Conservation (phyloP, 1,140 invertebrate genomes). For the Drosophila arawakana region DNA sequence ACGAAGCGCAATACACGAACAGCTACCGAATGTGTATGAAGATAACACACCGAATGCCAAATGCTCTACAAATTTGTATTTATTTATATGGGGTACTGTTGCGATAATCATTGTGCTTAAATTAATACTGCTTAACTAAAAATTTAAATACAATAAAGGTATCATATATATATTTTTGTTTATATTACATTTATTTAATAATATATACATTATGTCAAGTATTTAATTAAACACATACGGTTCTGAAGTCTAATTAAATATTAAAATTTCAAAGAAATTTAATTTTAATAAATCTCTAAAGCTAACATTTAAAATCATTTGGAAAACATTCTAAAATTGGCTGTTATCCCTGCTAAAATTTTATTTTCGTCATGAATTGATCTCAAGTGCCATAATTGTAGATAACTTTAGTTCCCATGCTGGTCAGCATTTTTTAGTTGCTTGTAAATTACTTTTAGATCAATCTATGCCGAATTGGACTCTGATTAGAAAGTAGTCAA, state of each 20-base stretch:
- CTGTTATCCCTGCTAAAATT: neutral
- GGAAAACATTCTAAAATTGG: neutral
- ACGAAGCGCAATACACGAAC: slow-evolving; percentile 12
- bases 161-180: too few species aligned
- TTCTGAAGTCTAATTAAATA: too few species aligned
- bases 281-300: neutral
- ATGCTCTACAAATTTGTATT: neutral
- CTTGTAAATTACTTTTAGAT: neutral
- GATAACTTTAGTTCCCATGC: slow-evolving; percentile 2
- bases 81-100: too few species aligned
- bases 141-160: too few species aligned
- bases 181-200: too few species aligned
- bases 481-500: slow-evolving; percentile 15
- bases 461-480: slow-evolving; percentile 8
- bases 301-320: too few species aligned
- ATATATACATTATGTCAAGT: too few species aligned
- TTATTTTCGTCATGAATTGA: too few species aligned
- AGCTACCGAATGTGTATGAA: neutral
- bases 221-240: too few species aligned
- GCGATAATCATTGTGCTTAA: too few species aligned
- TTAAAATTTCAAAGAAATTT: neutral
- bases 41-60: slow-evolving; percentile 1
- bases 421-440: slow-evolving; percentile 14
- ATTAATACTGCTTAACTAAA: too few species aligned
- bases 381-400: neutral